Percentiles rank a stretch among this genome's conserved stretches.
phyloP scores from a whole-genome alignment of 2,888 invertebrate species.

The Diarsia dahlii region DNA sequence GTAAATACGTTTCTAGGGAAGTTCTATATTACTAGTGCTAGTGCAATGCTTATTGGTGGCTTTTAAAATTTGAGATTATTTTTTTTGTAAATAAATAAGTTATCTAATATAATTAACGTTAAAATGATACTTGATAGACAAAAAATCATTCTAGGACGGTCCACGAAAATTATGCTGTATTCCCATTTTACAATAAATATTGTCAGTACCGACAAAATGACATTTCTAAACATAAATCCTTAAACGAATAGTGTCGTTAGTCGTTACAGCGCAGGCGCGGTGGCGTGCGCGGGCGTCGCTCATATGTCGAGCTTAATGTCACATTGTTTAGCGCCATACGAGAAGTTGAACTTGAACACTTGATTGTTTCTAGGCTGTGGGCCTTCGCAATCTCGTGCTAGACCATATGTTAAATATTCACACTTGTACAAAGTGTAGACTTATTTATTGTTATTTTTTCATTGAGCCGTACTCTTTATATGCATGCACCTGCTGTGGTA shows the following conservation, averaged over 20 bases:
- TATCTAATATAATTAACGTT: neutral
- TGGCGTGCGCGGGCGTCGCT: constrained; percentile 78
- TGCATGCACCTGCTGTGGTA: constrained; percentile 4
- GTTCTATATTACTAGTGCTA: neutral
- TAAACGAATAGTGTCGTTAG: constrained; percentile 50
- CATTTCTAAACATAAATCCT: constrained; percentile 56
- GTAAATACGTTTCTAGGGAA: constrained; percentile 14
- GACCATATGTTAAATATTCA: constrained; percentile 58
- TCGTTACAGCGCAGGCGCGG: constrained; percentile 41
- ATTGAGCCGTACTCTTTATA: constrained; percentile 8
- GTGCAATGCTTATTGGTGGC: neutral
- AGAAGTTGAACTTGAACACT: constrained; percentile 86
- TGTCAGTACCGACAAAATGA: constrained; percentile 28
- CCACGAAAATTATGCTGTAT: neutral
- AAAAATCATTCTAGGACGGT: neutral
- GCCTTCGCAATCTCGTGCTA: constrained; percentile 63
- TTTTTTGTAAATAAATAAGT: neutral
- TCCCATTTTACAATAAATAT: neutral
- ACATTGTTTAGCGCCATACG: constrained; percentile 81
- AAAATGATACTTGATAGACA: neutral
- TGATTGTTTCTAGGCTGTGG: constrained; percentile 66
- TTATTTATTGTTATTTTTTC: neutral
- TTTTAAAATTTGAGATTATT: neutral
- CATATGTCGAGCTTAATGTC: constrained; percentile 81
- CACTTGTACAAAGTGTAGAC: constrained; percentile 9